Percentiles rank a stretch among this genome's conserved stretches.
These are phyloP conservation scores for Erpornis zantholeuca DNA, from an alignment of 2,113 vertebrate species.

Conservation along the genomic window DNA sequence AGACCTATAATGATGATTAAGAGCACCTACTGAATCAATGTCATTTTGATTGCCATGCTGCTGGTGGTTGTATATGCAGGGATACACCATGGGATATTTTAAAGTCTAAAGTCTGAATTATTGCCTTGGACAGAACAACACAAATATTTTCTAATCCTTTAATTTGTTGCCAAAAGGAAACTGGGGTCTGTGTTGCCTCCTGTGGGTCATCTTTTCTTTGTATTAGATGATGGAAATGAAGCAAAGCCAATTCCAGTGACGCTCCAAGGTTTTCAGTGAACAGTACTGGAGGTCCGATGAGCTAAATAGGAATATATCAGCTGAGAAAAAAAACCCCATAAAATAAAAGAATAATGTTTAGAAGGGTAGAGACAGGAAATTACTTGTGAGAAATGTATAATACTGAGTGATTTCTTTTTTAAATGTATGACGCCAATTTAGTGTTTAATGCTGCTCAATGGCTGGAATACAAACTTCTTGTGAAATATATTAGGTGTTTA, in stretches of 20 bases:
- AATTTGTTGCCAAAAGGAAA: conserved; percentile 17
- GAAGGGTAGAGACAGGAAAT: conserved; percentile 56
- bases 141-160: conserved; percentile 23
- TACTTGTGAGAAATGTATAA: conserved; percentile 57
- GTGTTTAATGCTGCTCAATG: conserved; percentile 63
- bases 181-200: background rate
- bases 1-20: background rate
- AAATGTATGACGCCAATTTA: conserved; percentile 52
- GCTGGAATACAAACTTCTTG: conserved; percentile 46
- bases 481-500: conserved; percentile 70
- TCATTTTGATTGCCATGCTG: background rate
- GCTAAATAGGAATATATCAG: conserved; percentile 15
- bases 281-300: background rate
- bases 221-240: conserved; percentile 46
- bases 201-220: background rate
- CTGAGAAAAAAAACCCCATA: background rate
- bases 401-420: conserved; percentile 21
- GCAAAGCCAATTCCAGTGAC: background rate
- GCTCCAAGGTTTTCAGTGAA: conserved; percentile 22
- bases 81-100: background rate
- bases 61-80: background rate
- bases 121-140: background rate
- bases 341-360: conserved; percentile 44
- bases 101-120: conserved; percentile 4
- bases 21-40: background rate